phyloP scores from a whole-genome alignment of 2,113 vertebrate species.

The Cyprinodon tularosa region DNA sequence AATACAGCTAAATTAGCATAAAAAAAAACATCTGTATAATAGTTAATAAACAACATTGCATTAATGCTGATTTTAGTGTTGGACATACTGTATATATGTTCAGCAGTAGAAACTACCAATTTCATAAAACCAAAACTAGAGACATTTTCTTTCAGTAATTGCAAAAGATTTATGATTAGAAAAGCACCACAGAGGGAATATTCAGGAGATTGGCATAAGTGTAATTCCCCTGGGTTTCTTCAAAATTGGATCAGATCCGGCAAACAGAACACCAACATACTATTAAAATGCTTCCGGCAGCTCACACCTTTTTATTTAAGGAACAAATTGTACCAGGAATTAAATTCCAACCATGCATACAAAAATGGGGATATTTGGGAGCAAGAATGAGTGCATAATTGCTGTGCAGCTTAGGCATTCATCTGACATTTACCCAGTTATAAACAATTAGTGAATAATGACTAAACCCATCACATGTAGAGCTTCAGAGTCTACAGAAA shows the following conservation, averaged over 20 bases:
- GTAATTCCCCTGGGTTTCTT: constrained; percentile 17
- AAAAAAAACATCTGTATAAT: background rate
- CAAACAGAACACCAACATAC: constrained; percentile 43
- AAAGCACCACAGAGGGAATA: constrained; percentile 7
- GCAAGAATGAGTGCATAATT: constrained; percentile 27
- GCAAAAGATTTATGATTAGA: constrained; percentile 34
- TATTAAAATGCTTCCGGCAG: constrained; percentile 23
- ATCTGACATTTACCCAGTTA: constrained; percentile 49
- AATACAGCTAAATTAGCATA: background rate
- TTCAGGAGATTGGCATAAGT: constrained; percentile 9
- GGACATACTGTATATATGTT: background rate
- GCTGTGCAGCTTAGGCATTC: constrained; percentile 17
- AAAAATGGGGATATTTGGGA: constrained; percentile 15
- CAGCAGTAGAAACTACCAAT: background rate
- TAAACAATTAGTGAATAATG: constrained; percentile 22
- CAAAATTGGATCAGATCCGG: constrained; percentile 54
- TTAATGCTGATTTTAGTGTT: background rate
- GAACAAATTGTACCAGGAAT: constrained; percentile 26
- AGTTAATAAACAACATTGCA: background rate
- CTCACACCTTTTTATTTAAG: constrained; percentile 33
- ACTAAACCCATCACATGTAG: constrained; percentile 12
- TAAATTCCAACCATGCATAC: constrained; percentile 25
- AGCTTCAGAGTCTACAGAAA: constrained; percentile 5
- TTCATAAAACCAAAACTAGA: background rate
- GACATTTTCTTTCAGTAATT: constrained; percentile 7